Base-by-base conservation (phyloP, 2,113 vertebrate genomes). In the Indicator maculatus region DNA sequence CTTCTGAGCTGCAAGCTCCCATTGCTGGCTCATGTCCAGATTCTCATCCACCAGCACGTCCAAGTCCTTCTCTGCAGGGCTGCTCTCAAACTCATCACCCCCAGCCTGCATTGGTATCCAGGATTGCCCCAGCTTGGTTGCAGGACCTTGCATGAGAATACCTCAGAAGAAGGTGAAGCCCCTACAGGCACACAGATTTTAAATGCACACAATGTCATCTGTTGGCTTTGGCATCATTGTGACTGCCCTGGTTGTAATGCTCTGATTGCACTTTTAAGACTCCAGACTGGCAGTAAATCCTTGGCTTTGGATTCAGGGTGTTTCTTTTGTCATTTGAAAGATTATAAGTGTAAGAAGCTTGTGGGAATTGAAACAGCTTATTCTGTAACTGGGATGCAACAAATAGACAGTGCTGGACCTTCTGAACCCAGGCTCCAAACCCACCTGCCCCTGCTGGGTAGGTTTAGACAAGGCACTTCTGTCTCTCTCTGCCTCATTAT, bases 401-500 rank as follows among this genome's bases (percentile, higher is more conserved):
- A 75, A 87, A 50, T 76, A 61, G 53, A 8, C 47, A 55, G 45
- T 1, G 0, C 27, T 44, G 30, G 44, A 66, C 87, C n/a, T 89
- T 60, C 44, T 89, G 88, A 91, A 64, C 66, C 74, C 45, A 36
- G 52, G 23, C 58, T 84, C 58, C 66, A 84, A 63, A 59, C 13
- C 6, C 31, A 71, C 65, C 61, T 77, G 39, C 19, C 44, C 39
- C 52, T 94, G 61, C 84, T 63, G 27, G 33, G 55, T 66, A 30
- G 26, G 14, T 36, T 86, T n/a, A 45, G 52, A 81, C 45, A 56
- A 81, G 74, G 12, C 44, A 56, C 28, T 69, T 78, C 55, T 41
- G 10, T 61, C 53, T 93, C 70, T 94, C 77, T 78, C 47, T 71
- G 66, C 61, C 88, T 95, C 38, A 45, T 89, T 94, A 91, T 82